Conservation (phyloP, 2,888 invertebrate species). For the Baccha elongata region DNA sequence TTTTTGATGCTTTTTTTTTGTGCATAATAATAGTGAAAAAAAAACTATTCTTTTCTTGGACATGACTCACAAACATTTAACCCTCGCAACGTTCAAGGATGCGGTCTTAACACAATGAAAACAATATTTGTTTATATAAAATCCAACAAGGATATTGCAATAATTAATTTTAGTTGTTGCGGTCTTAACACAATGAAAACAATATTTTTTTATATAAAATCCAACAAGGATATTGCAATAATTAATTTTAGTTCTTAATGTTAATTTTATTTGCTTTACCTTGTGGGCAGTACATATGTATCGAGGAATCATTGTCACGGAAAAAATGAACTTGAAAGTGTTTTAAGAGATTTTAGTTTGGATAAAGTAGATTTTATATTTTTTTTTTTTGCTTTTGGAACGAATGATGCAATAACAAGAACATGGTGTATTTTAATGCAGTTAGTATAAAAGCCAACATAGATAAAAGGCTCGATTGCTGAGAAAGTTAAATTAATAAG, state of each 20-base stretch:
- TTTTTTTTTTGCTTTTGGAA: too few species aligned
- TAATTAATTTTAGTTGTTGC: constrained; percentile 35
- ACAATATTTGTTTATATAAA: constrained; percentile 25
- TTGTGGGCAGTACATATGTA: too few species aligned
- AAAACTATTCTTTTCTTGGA: constrained; percentile 8
- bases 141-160: constrained; percentile 31
- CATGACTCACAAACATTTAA: constrained; percentile 31
- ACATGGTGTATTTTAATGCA: too few species aligned
- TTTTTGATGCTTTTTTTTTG: not conserved
- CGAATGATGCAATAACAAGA: too few species aligned
- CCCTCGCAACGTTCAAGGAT: constrained; percentile 27
- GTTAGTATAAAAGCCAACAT: too few species aligned
- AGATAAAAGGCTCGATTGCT: too few species aligned
- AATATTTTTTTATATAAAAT: constrained; percentile 27
- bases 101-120: constrained; percentile 24
- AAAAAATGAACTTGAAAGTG: constrained; percentile 26
- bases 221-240: constrained; percentile 33
- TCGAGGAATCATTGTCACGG: too few species aligned
- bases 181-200: constrained; percentile 24
- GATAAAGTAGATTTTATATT: too few species aligned
- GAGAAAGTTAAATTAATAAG: too few species aligned
- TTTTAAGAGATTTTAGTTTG: too few species aligned
- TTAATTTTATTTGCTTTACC: not conserved
- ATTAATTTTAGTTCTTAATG: constrained; percentile 39
- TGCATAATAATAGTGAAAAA: not conserved